A percentile compares a stretch with the other conserved stretches of the same genome.
These are phyloP conservation scores for Macropodus opercularis DNA, from an alignment of 2,797 vertebrate genomes.

Conservation along the genomic window DNA sequence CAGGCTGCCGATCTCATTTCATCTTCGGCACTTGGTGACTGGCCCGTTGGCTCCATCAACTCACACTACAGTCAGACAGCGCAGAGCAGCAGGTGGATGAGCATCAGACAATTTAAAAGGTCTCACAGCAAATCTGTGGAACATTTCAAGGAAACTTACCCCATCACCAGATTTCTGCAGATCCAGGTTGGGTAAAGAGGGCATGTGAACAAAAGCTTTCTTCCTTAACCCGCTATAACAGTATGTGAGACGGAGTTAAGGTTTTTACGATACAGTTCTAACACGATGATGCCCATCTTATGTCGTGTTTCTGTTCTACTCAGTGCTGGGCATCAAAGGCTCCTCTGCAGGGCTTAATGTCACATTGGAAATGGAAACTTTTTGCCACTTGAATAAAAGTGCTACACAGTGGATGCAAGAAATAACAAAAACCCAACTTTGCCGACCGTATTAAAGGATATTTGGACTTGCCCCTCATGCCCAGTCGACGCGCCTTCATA, in stretches of 20 bases:
- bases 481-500: slow-evolving; percentile 99
- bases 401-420: not conserved
- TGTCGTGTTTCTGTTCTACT: not conserved
- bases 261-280: slow-evolving; percentile 37
- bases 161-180: slow-evolving; percentile 97
- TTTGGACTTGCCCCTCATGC: slow-evolving; percentile 99
- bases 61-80: slow-evolving; percentile 85
- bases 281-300: not conserved
- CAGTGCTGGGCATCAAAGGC: too few relatives aligned
- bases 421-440: slow-evolving; percentile 6
- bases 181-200: slow-evolving; percentile 96
- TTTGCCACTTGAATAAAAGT: not conserved
- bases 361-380: not conserved
- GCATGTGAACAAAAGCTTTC: slow-evolving; percentile 99
- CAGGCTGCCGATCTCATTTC: slow-evolving; percentile 96
- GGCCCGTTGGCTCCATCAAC: slow-evolving; percentile 89
- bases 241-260: slow-evolving; percentile 93
- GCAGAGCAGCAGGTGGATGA: slow-evolving; percentile 19
- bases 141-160: slow-evolving; percentile 77
- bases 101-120: not conserved
- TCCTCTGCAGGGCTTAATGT: not conserved
- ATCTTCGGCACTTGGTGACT: slow-evolving; percentile 93
- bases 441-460: slow-evolving; percentile 87
- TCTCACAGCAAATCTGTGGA: not conserved
- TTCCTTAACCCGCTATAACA: slow-evolving; percentile 99